Evolutionary conservation across 2,797 vertebrate genomes (phyloP), one percentile per base, ranked within the genome.

Genomic region (Loris lydekkerianus): DNA sequence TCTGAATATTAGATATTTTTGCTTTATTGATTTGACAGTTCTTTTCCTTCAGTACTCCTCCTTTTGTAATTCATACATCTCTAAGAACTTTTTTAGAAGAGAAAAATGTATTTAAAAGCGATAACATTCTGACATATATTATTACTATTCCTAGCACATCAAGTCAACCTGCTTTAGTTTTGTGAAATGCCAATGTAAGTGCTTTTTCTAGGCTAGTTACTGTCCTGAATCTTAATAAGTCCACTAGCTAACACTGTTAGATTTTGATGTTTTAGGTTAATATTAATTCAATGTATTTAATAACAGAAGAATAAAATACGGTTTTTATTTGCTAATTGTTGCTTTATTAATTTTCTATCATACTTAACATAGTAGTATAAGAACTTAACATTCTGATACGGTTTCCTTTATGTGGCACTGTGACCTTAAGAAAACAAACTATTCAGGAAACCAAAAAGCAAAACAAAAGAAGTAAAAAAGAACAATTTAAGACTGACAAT

Each of bases 181-280:
- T 96, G 85, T 82, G 69, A 73, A 88, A 85, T 96, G 78, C 58
- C 93, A 86, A 86, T 76, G 63, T 91, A 96, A 97, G 95, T 95
- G 78, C 94, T 96, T 98, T 97, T 98, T 98, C 97, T 97, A 97
- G 97, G 97, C 91, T 97, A 97, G 58, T 87, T 89, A 77, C 83
- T 93, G 69, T 60, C 86, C 86, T 96, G 97, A 97, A 97, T 97
- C 72, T 97, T 97, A 97, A 97, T 95, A 87, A 96, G 94, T 46
- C 65, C 46, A 81, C 23, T 85, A 97, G 83, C 80, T 95, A 94
- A 80, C 83, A 86, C 29, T 92, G 77, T 76, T 93, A 73, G 46
- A 34, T 93, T 94, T 87, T 86, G n/a, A 80, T 96, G 23, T 94
- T 85, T 96, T 78, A 80, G 46, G 11, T 78, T 89, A 91, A 77